Base-by-base conservation (phyloP, 2,888 invertebrate species). In the Epinotia nisella region DNA sequence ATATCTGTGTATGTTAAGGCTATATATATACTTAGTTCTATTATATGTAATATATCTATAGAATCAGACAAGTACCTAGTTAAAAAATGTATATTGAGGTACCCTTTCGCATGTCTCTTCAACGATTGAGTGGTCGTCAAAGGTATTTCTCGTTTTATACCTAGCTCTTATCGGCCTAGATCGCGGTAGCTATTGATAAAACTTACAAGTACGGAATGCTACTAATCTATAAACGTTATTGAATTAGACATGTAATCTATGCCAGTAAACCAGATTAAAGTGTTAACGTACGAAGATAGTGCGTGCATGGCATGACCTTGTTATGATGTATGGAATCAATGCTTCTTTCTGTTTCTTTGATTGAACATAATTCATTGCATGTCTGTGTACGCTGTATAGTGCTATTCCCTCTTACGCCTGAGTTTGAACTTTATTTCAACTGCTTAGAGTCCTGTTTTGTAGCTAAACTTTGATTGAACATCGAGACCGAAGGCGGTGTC, bases 281-380 rank as follows among this genome's bases (percentile, higher is more conserved):
- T 58, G 70, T 71, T 65, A 75, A 70, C 75, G 69, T 74, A 55
- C 73, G 79, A 76, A 69, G 67, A 71, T 76, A 71, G 60, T 55
- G 59, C 56, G 70, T 75, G 88, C 89, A 88, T 88, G 76, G 88
- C 89, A 88, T 88, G 76, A 76, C 78, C 75, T 74, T 77, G 74
- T 81, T 64, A 73, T 72, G 72, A 62, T 68, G 39, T 58, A 51
- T 69, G 73, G 53, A 81, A 79, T 76, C 72, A 78, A 80, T 77
- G 85, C 85, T 85, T 89, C 80, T 81, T 84, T 83, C 76, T 82
- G 82, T 85, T 87, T 84, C 81, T 78, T 87, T 85, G 84, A 86
- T 86, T 88, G 82, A 83, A 81, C 84, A 83, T 84, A 84, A 80
- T 80, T 83, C 85, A 87, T 87, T 88, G 91, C 91, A 91, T 91